Evolutionary conservation across 2,888 invertebrate species (phyloP), one percentile per base, ranked within the genome.

Genomic region (Hirtodrosophila cameraria): DNA sequence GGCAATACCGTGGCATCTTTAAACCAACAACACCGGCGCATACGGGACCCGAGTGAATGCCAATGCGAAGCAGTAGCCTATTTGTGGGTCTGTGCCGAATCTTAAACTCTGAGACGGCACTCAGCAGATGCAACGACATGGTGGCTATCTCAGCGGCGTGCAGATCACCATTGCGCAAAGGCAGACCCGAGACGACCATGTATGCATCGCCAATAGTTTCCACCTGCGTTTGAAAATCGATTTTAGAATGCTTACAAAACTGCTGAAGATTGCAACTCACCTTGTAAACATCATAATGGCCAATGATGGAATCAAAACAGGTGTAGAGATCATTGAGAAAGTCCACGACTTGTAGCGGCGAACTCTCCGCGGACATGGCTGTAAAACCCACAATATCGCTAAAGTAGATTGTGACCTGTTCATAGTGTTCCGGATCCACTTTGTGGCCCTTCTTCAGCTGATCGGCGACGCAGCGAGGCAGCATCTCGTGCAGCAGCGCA

Each of bases 321-420:
- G 98, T 98, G 91, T 98, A 98, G 31, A 98, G 92, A 90, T 97
- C 97, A 89, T 98, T 98, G 38, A 98, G 91, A 87, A 98, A 96
- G 90, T 97, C 95, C 5, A 98, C 98, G 28, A 98, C 97, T 93
- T 97, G 95, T 42, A 97, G 91, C 0, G 97, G 96, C 3, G 97
- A 96, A 88, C 97, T 97, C 89, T 97, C 95, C 0, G 97, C 97
- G 0, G 97, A 97, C 95, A 98, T 96, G 23, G 95, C 93, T 0
- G 98, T 98, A 90, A 97, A 97, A 15, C 97, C 98, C 23, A 97
- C 97, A 64, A 98, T 97, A 89, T 98, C 98, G 88, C 97, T 97
- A 91, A 98, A 98, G 91, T 97, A 98, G 71, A 98, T 97, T 1
- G 97, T 97, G 15, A 91, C 91, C 67, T 94, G 95, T 89, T 97